A percentile compares a stretch with the other conserved stretches of the same genome.
phyloP scores from a whole-genome alignment of 2,888 invertebrate species.

The Zygogramma bicolorata region DNA sequence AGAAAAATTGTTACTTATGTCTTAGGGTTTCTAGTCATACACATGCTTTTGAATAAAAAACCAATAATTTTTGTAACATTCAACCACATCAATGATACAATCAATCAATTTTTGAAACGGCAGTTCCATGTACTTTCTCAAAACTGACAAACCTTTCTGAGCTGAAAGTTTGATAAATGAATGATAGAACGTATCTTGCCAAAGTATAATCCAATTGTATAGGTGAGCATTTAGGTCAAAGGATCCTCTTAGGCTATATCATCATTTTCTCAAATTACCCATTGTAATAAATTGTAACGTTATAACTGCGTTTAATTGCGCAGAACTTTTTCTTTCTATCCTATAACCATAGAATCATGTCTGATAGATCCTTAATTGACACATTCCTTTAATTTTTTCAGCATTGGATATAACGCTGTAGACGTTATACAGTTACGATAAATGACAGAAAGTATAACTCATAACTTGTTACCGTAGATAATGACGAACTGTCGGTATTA shows the following conservation, averaged over 20 bases:
- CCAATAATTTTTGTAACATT: too few relatives aligned
- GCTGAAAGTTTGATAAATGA: not conserved
- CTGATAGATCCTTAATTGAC: slow-evolving; percentile 16
- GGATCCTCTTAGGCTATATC: not conserved
- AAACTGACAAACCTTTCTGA: not conserved
- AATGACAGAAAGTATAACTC: slow-evolving; percentile 8
- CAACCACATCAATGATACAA: too few relatives aligned
- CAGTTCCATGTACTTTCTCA: too few relatives aligned
- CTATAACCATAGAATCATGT: not conserved
- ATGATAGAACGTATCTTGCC: not conserved
- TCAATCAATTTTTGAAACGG: too few relatives aligned
- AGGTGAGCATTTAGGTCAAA: not conserved
- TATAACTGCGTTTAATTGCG: not conserved
- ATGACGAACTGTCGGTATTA: slow-evolving; percentile 22
- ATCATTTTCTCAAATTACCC: not conserved
- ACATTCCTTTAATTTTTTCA: slow-evolving; percentile 2
- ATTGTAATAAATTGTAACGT: not conserved
- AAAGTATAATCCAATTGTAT: not conserved
- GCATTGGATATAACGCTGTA: not conserved
- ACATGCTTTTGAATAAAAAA: too few relatives aligned
- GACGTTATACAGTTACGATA: slow-evolving; percentile 15
- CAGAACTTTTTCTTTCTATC: not conserved
- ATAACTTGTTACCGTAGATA: slow-evolving; percentile 14
- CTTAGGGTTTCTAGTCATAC: too few relatives aligned
- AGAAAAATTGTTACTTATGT: too few relatives aligned